Conservation (phyloP, 1,140 invertebrate genomes). For the Ctenoplectra terminalis region DNA sequence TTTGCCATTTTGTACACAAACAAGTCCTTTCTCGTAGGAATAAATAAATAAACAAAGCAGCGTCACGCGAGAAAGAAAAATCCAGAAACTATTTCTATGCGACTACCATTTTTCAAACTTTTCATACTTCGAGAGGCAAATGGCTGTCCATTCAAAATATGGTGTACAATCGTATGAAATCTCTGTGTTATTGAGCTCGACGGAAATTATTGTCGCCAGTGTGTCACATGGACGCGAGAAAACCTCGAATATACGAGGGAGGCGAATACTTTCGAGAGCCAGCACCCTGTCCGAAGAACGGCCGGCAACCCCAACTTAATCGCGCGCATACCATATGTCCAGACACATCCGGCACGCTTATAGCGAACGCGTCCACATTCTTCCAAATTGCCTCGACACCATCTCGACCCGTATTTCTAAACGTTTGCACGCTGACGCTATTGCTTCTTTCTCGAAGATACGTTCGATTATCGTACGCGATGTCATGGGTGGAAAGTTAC, state of each 20-base stretch:
- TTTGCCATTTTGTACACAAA: too few species aligned
- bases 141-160: not conserved
- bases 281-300: constrained; percentile 28
- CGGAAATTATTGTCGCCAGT: constrained; percentile 17
- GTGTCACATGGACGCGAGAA: constrained; percentile 9
- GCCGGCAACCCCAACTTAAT: constrained; percentile 59
- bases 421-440: constrained; percentile 21
- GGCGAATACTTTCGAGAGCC: not conserved
- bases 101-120: too few species aligned
- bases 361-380: constrained; percentile 52
- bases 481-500: not conserved
- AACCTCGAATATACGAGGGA: constrained; percentile 17
- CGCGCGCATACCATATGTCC: constrained; percentile 64
- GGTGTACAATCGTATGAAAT: not conserved
- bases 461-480: constrained; percentile 3
- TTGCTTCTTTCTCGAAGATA: constrained; percentile 21
- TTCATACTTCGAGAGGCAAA: not conserved
- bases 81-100: too few species aligned
- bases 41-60: too few species aligned
- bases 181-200: not conserved
- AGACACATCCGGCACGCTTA: constrained; percentile 60
- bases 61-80: too few species aligned
- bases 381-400: constrained; percentile 56
- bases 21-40: too few species aligned
- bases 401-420: constrained; percentile 25